Percentiles rank a stretch among this genome's conserved stretches.
phyloP scores from a whole-genome alignment of 1,140 invertebrate species.

The Pseudobourletiella spinata region DNA sequence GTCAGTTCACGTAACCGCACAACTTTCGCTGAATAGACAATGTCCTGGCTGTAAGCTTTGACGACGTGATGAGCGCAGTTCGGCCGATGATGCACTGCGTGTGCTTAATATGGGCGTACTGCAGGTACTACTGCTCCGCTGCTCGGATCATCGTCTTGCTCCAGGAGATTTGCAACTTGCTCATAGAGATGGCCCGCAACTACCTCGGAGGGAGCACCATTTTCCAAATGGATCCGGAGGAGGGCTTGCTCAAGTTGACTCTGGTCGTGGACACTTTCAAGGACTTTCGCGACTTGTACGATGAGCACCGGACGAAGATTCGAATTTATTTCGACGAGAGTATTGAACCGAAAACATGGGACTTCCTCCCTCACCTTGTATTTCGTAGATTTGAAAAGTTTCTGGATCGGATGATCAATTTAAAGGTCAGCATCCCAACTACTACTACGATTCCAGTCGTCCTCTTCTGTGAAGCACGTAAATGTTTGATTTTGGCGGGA shows the following conservation, averaged over 20 bases:
- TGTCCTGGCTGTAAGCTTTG: slow-evolving; percentile 77
- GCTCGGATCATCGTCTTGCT: slow-evolving; percentile 80
- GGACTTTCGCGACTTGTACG: slow-evolving; percentile 43
- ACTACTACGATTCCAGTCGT: too few species aligned
- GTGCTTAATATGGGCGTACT: slow-evolving; percentile 81
- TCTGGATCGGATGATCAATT: slow-evolving; percentile 65
- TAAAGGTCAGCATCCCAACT: slow-evolving; percentile 51
- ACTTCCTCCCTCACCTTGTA: slow-evolving; percentile 77
- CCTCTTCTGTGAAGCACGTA: too few species aligned
- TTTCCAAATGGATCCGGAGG: slow-evolving; percentile 83
- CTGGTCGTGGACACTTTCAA: slow-evolving; percentile 59
- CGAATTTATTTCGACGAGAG: slow-evolving; percentile 26
- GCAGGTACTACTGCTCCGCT: slow-evolving; percentile 78
- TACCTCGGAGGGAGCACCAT: slow-evolving; percentile 48
- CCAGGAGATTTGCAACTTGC: slow-evolving; percentile 79
- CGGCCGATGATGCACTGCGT: slow-evolving; percentile 70
- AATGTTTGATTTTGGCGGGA: too few species aligned
- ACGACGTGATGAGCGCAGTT: slow-evolving; percentile 64
- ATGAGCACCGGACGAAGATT: slow-evolving; percentile 23
- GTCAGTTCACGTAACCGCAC: background rate
- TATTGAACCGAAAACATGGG: slow-evolving; percentile 52
- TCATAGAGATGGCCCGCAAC: slow-evolving; percentile 60
- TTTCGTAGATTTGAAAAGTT: slow-evolving; percentile 80
- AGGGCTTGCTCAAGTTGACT: slow-evolving; percentile 68
- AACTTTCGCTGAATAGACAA: slow-evolving; percentile 51